Conservation (phyloP, 2,797 vertebrate genomes). For the Urocyon cinereoargenteus region DNA sequence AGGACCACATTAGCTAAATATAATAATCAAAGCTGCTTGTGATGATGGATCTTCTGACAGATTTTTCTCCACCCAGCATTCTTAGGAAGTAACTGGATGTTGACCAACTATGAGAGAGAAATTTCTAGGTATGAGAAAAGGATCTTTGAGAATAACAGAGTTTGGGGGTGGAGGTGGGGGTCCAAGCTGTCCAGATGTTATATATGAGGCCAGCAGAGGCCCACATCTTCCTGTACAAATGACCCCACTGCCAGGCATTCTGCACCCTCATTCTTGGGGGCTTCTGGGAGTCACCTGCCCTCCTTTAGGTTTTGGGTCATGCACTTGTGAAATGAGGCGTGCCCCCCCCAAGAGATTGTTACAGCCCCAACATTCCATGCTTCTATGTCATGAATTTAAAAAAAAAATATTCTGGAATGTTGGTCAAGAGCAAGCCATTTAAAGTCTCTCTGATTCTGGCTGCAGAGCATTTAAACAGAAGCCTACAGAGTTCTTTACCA, state of each 20-base stretch:
- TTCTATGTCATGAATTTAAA: not conserved
- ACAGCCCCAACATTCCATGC: no score
- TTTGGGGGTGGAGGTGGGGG: fast-evolving
- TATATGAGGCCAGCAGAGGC: not conserved
- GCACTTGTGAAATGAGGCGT: not conserved
- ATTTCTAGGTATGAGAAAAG: not conserved
- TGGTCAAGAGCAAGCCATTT: not conserved
- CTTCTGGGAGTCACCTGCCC: fast-evolving
- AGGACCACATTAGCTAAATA: not conserved
- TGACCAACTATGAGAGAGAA: not conserved
- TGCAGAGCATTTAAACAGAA: not conserved
- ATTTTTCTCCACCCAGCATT: not conserved
- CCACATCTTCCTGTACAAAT: fast-evolving
- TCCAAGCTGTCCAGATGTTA: not conserved
- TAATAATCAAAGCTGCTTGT: not conserved
- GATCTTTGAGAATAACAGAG: not conserved
- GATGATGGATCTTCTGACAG: no score
- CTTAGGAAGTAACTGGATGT: not conserved
- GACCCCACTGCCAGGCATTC: fast-evolving
- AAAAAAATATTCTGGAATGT: not conserved
- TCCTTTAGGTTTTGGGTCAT: not conserved
- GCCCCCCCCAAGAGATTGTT: no score
- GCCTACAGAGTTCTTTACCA: not conserved
- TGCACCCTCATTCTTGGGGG: fast-evolving
- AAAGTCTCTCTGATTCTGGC: no score